Conservation (phyloP, 2,113 vertebrate genomes). For the Tachysurus vachellii region DNA sequence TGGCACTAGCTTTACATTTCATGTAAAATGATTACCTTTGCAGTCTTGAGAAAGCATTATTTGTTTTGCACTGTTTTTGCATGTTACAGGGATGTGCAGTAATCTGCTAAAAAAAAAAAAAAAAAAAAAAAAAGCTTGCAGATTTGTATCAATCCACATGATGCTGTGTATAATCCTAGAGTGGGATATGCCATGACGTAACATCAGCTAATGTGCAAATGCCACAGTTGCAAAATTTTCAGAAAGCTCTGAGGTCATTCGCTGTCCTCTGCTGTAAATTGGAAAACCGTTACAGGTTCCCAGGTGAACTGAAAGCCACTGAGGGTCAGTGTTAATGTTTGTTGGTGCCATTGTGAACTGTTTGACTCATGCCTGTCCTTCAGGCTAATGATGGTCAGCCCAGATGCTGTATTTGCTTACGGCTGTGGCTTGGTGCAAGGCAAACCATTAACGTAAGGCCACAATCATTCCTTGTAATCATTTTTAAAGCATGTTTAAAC, state of each 20-base stretch:
- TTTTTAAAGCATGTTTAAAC: slow-evolving; percentile 45
- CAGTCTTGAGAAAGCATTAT: not conserved
- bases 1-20: not conserved
- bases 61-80: not conserved
- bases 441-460: slow-evolving; percentile 45
- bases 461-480: slow-evolving; percentile 27
- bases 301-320: slow-evolving; percentile 21
- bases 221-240: slow-evolving; percentile 7
- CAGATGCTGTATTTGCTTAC: slow-evolving; percentile 24
- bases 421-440: slow-evolving; percentile 4
- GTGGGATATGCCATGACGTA: slow-evolving; percentile 21
- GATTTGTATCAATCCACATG: slow-evolving; percentile 45
- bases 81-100: not conserved
- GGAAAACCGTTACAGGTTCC: slow-evolving; percentile 23
- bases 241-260: slow-evolving; percentile 1
- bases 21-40: not conserved
- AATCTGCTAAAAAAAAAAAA: slow-evolving; percentile 42
- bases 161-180: slow-evolving; percentile 48
- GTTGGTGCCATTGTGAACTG: slow-evolving; percentile 19
- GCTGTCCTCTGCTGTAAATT: slow-evolving; percentile 18
- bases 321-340: slow-evolving; percentile 42
- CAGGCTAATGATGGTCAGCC: slow-evolving; percentile 32
- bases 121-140: slow-evolving; percentile 26
- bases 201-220: not conserved
- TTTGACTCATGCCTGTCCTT: slow-evolving; percentile 49